Evolutionary conservation across 2,888 invertebrate genomes (phyloP).

Genomic region (Acrocyrtus sp.): DNA sequence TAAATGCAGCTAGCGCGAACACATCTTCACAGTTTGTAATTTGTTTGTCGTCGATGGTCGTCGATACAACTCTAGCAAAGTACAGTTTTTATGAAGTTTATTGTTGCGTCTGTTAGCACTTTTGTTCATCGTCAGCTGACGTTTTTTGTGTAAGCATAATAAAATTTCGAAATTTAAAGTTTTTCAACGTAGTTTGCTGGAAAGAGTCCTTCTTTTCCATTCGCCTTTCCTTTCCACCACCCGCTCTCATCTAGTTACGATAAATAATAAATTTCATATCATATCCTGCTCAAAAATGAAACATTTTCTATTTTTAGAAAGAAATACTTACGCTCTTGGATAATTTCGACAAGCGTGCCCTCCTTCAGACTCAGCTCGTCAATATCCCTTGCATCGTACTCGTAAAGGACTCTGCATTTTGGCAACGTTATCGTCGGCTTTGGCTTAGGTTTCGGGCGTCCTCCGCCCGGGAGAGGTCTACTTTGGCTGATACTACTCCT

Average conservation of each 20-base stretch:
- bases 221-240: conserved; percentile 75
- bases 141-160: too few species aligned
- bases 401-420: conserved; percentile 71
- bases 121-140: too few species aligned
- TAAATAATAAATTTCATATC: conserved; percentile 4
- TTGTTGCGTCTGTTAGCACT: too few species aligned
- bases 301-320: neutral
- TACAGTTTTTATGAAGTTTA: too few species aligned
- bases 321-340: conserved; percentile 70
- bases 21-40: too few species aligned
- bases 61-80: too few species aligned
- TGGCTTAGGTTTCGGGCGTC: conserved; percentile 67
- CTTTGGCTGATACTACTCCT: conserved; percentile 44
- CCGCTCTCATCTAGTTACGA: conserved; percentile 71
- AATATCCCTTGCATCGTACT: conserved; percentile 74
- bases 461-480: conserved; percentile 66
- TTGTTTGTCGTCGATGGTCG: too few species aligned
- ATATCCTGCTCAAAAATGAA: too few species aligned
- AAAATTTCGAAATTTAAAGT: too few species aligned
- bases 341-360: conserved; percentile 72
- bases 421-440: conserved; percentile 68
- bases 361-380: conserved; percentile 74
- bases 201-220: conserved; percentile 72
- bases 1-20: too few species aligned
- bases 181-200: conserved; percentile 74